Conservation (phyloP, 1,140 invertebrate species). For the Papilio dardanus region DNA sequence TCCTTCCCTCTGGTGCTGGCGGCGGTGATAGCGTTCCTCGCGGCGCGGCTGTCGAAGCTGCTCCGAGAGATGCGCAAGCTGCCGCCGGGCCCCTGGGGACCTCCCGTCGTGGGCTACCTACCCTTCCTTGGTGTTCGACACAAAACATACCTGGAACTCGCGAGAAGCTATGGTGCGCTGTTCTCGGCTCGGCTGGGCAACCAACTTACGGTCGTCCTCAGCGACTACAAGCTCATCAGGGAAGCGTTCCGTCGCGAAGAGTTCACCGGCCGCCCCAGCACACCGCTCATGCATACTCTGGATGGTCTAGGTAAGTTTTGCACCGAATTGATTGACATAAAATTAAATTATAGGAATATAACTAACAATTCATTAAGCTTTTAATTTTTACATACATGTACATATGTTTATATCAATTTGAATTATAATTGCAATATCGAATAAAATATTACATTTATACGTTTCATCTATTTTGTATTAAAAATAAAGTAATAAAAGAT, state of each 20-base stretch:
- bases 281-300: constrained; percentile 92
- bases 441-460: no score
- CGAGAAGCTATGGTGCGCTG: constrained; percentile 89
- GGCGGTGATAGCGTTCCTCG: constrained; percentile 62
- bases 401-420: no score
- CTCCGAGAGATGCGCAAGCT: constrained; percentile 83
- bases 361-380: not conserved
- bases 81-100: constrained; percentile 93
- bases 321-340: constrained; percentile 4
- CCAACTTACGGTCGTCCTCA: constrained; percentile 92
- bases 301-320: constrained; percentile 92
- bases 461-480: no score
- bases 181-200: constrained; percentile 92
- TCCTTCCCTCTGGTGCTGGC: constrained; percentile 82
- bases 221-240: constrained; percentile 91
- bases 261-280: constrained; percentile 92
- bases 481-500: no score
- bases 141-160: constrained; percentile 89
- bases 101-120: constrained; percentile 92
- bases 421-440: no score
- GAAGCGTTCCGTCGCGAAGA: constrained; percentile 92
- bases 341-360: no score
- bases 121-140: constrained; percentile 91
- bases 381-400: no score
- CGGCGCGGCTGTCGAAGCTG: constrained; percentile 84